Base-by-base conservation (phyloP, 2,113 vertebrate species). In the Alethe diademata region DNA sequence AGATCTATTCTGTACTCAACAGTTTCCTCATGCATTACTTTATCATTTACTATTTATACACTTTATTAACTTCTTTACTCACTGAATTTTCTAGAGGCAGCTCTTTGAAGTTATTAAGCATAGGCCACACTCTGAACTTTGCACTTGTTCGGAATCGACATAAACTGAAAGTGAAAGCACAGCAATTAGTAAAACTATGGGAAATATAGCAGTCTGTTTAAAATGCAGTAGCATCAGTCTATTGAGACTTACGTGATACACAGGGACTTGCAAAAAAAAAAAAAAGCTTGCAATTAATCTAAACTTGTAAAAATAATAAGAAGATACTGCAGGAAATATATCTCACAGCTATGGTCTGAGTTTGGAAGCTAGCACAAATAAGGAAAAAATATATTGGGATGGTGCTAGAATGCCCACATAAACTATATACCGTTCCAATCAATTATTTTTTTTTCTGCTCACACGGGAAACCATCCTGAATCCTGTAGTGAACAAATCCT, bases 401-500 rank as follows among this genome's bases (percentile, higher is more conserved):
- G 42, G 14, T 74, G 47, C 42, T 84, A 42, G 28, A 69, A 53
- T 43, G 10, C 13, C 25, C 42, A 22, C 7, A 53, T 54, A n/a
- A 71, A 90, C 47, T 5, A 67, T 48, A 62, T 25, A 47, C 6
- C 2, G 0, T 60, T 56, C 57, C 70, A 9, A 45, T n/a, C 5
- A 9, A 2, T 12, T 57, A 62, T 48, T 76, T 28, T 33, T 76
- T 28, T n/a, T 7, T 51, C 16, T 18, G 15, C 7, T 6, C 15
- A 40, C 11, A 22, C 4, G 13, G 8, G 8, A 17, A 85, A 28
- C 3, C 10, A 48, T 65, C 26, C 53, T 71, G 28, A 62, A 42
- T 58, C 12, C 33, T 6, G 0, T 38, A 8, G 6, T 33, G 40
- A 51, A 5, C 4, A 29, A 45, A 1, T 62, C 3, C 4, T 23